Evolutionary conservation across 2,888 invertebrate species (phyloP).

Genomic region (Melikaiella ostensackeni): DNA sequence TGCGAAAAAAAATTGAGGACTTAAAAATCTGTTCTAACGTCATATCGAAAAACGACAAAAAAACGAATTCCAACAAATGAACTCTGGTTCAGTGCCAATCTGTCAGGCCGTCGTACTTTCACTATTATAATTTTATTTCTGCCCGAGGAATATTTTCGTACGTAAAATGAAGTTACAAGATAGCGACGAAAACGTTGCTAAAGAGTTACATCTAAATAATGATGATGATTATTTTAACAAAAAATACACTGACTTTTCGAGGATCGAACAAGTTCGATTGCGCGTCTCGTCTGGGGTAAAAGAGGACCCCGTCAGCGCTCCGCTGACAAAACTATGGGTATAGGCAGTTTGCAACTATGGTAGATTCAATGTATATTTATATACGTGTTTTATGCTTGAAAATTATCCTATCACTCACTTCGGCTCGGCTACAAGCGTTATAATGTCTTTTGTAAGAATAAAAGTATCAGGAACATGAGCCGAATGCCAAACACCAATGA

Average conservation of each 20-base stretch:
- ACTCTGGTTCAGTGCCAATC: conserved; percentile 12
- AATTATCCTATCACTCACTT: conserved; percentile 19
- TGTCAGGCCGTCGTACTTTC: conserved; percentile 8
- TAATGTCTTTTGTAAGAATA: conserved; percentile 21
- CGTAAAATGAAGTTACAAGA: conserved; percentile 27
- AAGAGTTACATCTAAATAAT: conserved; percentile 1
- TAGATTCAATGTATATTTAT: conserved; percentile 36
- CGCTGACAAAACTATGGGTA: conserved; percentile 25
- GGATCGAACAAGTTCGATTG: conserved; percentile 55
- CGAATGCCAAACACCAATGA: conserved; percentile 34
- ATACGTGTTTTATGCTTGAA: conserved; percentile 33
- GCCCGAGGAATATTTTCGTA: conserved; percentile 38
- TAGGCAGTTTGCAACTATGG: conserved; percentile 18
- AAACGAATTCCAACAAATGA: conserved; percentile 11
- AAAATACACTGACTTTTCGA: conserved; percentile 12
- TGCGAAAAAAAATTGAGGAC: background rate
- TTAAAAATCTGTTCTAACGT: conserved; percentile 28
- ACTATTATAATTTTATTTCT: background rate
- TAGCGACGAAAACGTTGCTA: background rate
- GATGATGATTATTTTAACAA: conserved; percentile 24
- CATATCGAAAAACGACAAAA: conserved; percentile 28
- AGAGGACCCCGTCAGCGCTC: conserved; percentile 19
- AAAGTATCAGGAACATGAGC: conserved; percentile 21
- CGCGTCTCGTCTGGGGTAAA: conserved; percentile 29
- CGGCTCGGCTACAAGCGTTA: conserved; percentile 18